Conservation (phyloP, 2,888 invertebrate genomes). For the Pseudococcus longispinus region DNA sequence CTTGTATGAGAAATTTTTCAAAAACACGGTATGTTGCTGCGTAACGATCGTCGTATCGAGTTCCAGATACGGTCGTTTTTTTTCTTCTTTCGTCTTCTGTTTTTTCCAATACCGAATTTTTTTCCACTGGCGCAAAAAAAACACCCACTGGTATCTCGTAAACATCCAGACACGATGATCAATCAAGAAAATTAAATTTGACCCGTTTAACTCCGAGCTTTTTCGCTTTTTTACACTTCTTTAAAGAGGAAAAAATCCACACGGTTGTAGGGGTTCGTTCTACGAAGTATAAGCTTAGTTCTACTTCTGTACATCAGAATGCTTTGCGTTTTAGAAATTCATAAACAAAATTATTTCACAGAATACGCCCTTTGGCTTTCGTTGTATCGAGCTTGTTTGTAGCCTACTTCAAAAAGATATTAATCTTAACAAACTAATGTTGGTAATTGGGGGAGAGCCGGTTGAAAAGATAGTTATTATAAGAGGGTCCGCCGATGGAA, state of each 20-base stretch:
- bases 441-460: not conserved
- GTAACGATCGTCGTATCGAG: not conserved
- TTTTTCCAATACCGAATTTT: not conserved
- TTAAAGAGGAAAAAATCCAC: not conserved
- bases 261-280: not conserved
- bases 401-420: constrained; percentile 22
- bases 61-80: not conserved
- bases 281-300: not conserved
- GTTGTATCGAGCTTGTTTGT: not conserved
- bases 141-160: not conserved
- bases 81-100: not conserved
- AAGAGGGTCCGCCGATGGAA: constrained; percentile 5
- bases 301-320: not conserved
- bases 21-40: constrained; percentile 38
- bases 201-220: not conserved
- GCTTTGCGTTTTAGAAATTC: constrained; percentile 2
- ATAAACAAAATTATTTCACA: constrained; percentile 12
- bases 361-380: constrained; percentile 13
- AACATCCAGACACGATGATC: not conserved
- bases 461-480: not conserved
- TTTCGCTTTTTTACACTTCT: not conserved
- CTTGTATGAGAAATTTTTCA: constrained; percentile 32
- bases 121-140: not conserved
- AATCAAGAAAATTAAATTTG: constrained; percentile 13
- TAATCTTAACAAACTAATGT: constrained; percentile 21